Evolutionary conservation across 2,113 vertebrate species (phyloP).

Genomic region (Marmota flaviventris): DNA sequence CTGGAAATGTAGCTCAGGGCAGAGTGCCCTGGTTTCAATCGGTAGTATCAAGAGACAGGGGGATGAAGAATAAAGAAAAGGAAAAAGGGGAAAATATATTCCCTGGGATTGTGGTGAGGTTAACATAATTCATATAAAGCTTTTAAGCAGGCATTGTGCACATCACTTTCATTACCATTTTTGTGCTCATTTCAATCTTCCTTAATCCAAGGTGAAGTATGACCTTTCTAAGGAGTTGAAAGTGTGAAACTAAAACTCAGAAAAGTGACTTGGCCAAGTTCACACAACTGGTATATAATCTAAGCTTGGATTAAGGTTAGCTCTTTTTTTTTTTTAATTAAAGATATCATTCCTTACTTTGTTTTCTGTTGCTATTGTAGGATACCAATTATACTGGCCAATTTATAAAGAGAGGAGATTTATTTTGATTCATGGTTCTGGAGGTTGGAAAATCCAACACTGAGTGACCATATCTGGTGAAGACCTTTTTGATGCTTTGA

Average conservation of each 20-base stretch:
- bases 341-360: background rate
- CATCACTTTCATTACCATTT: background rate
- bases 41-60: no score
- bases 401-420: background rate
- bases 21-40: no score
- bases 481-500: background rate
- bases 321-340: background rate
- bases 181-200: background rate
- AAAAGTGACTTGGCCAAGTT: background rate
- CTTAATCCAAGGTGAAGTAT: background rate
- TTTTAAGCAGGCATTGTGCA: background rate
- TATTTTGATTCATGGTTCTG: background rate
- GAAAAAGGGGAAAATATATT: background rate
- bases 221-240: background rate
- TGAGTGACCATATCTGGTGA: background rate
- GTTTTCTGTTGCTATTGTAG: background rate
- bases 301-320: background rate
- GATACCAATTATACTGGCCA: background rate
- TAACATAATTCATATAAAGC: background rate
- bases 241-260: background rate
- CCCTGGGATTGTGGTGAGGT: background rate
- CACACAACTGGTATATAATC: background rate
- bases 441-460: background rate
- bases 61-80: no score
- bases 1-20: no score